Evolutionary conservation across 2,888 invertebrate species (phyloP).

Genomic region (Meganola albula): DNA sequence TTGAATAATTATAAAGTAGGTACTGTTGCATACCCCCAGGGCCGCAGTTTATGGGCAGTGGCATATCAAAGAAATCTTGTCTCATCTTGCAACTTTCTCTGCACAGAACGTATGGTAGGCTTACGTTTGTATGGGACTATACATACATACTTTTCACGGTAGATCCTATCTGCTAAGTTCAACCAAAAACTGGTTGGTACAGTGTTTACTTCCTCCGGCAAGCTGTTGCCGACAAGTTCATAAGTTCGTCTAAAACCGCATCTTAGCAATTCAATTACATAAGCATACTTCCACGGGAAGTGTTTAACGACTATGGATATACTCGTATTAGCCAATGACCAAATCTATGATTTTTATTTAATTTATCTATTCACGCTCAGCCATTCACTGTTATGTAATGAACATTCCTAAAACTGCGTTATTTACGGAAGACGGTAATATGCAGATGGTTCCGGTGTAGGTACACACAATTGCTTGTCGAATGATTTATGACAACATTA

Average conservation of each 20-base stretch:
- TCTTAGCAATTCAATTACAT: slow-evolving; percentile 27
- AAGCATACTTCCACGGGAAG: slow-evolving; percentile 32
- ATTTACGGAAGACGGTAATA: slow-evolving; percentile 34
- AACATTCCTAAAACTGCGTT: slow-evolving; percentile 34
- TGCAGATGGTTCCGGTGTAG: slow-evolving; percentile 34
- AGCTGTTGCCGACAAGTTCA: too few relatives aligned
- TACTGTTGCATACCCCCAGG: too few relatives aligned
- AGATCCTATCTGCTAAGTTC: too few relatives aligned
- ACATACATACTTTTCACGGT: too few relatives aligned
- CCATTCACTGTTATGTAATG: slow-evolving; percentile 43
- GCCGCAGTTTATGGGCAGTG: too few relatives aligned
- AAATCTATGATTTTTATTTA: slow-evolving; percentile 16
- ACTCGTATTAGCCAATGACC: slow-evolving; percentile 18
- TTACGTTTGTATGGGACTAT: too few relatives aligned
- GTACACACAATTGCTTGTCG: slow-evolving; percentile 7
- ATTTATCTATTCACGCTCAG: slow-evolving; percentile 34
- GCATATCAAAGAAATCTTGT: too few relatives aligned
- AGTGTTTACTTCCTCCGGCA: slow-evolving; percentile 19
- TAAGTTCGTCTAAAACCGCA: slow-evolving; percentile 12
- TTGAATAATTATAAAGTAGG: too few relatives aligned
- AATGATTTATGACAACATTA: slow-evolving; percentile 19
- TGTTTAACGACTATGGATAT: slow-evolving; percentile 23
- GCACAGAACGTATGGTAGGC: too few relatives aligned
- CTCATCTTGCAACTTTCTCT: slow-evolving; percentile 44
- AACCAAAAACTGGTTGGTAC: too few relatives aligned